A percentile compares a stretch with the other conserved stretches of the same genome.
phyloP scores from a whole-genome alignment of 2,113 vertebrate genomes.

The Odontophorus gujanensis region DNA sequence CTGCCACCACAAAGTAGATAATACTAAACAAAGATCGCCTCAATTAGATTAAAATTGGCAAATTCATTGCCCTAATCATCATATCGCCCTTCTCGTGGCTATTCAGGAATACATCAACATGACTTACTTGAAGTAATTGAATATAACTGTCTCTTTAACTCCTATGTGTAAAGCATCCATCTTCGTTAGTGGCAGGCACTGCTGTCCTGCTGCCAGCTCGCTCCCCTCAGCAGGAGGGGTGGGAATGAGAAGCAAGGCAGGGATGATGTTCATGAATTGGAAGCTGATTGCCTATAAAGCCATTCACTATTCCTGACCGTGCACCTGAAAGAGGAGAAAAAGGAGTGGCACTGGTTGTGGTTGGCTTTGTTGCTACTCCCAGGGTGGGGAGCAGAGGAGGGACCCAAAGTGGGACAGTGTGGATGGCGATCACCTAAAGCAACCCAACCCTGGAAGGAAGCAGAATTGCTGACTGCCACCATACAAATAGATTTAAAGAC shows the following conservation, averaged over 20 bases:
- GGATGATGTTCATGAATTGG: conserved; percentile 66
- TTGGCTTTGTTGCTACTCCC: neutral
- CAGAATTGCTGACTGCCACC: neutral
- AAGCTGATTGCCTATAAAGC: conserved; percentile 66
- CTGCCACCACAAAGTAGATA: conserved; percentile 63
- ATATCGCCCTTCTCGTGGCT: conserved; percentile 35
- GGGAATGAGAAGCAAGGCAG: conserved; percentile 55
- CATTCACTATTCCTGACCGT: conserved; percentile 65
- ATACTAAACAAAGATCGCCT: conserved; percentile 58
- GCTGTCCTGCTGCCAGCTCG: conserved; percentile 60
- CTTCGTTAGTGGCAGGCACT: conserved; percentile 31
- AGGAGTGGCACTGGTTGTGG: neutral
- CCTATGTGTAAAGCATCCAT: conserved; percentile 62
- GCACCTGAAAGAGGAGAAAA: conserved; percentile 61
- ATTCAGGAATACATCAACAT: conserved; percentile 64
- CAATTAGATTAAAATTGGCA: conserved; percentile 66
- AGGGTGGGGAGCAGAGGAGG: neutral
- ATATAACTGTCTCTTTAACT: conserved; percentile 72
- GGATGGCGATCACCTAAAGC: neutral
- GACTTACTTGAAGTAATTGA: conserved; percentile 73
- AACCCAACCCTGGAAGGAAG: neutral
- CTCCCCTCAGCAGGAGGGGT: conserved; percentile 23
- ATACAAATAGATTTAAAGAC: neutral
- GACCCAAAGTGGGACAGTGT: neutral
- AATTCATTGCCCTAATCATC: conserved; percentile 67